Base-by-base conservation (phyloP, 2,113 vertebrate genomes). In the Formicarius rufipectus region DNA sequence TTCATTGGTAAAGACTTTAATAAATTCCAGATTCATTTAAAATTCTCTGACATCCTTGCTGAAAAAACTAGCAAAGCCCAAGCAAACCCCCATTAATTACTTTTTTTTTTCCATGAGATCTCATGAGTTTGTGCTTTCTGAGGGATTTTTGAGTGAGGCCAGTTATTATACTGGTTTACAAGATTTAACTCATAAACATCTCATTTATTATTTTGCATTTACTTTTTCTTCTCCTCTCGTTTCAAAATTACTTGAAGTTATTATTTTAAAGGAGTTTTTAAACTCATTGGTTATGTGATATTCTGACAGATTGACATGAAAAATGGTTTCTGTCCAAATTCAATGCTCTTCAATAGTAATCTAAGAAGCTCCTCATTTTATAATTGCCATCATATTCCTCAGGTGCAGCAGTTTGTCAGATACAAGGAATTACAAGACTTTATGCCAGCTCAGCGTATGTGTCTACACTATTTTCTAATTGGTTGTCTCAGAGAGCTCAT, bases 401-500 rank as follows among this genome's bases (percentile, higher is more conserved):
- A 33, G 31, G 37, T 86, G 28, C 1, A 1, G 31, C 45, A 72
- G 14, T n/a, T 91, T 79, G 18, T 92, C 44, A 94, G 50, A 76
- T 47, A 39, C 1, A 3, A 71, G 27, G 44, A 71, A 59, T n/a
- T 73, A 9, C 15, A 39, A n/a, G 24, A 49, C 35, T 80, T 67
- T 55, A 37, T 0, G 0, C 35, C 33, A 88, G 31, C 16, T 91
- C 27, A 50, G 19, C 1, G 0, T 60, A 20, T 30, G 3, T 39
- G 2, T 63, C 30, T 33, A 42, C 9, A 4, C 53, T 14, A 17
- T 72, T 94, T 85, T 83, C 30, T 58, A 66, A 28, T 24, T 84
- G 75, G 52, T 91, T 81, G 63, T 93, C 93, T 93, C 91, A 86
- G 93, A 96, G 81, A 91, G 79, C 66, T 96, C 62, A 71, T 91